Evolutionary conservation across 2,113 vertebrate genomes (phyloP), one percentile per base, ranked within the genome.

Genomic region (Mobula birostris): DNA sequence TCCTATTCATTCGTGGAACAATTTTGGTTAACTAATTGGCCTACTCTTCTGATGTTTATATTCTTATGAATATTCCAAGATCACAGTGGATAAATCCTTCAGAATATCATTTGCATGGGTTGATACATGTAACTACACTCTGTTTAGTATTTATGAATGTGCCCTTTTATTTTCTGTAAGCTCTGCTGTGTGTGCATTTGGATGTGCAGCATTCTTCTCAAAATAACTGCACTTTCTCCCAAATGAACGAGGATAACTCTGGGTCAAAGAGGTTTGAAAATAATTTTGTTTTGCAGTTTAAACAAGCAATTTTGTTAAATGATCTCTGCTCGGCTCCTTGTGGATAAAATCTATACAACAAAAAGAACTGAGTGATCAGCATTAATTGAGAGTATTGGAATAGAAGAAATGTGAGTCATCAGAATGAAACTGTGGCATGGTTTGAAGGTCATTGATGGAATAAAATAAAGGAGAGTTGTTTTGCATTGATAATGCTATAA

Each of bases 371-470:
- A 76, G 32, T 56, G 80, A 19, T 76, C 36, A 74, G 70, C 91
- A 93, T 74, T 93, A 93, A 76, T 93, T 93, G 85, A 88, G 56
- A 88, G 61, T 9, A n/a, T 27, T 63, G 61, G n/a, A n/a, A n/a
- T 14, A 6, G 85, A 88, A 27, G 58, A 5, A 88, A 88, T n/a
- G 29, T n/a, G 29, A 66, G 66, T 15, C 4, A 63, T 19, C 61
- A 19, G 0, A 66, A 19, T 32, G 21, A 32, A 90, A 17, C 61
- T 7, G n/a, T 79, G 29, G 15, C 7, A n/a, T 21, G 58, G 15
- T 15, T 90, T 90, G 29, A 66, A 90, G 85, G 61, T 66, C 61
- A 32, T 66, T 66, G n/a, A 66, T 68, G 58, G 85, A 68, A 15
- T 90, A 88, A 87, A 14, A 6, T 1, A 19, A 90, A 90, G n/a